Conservation (phyloP, 2,113 vertebrate species). For the Ivindomyrus marchei region DNA sequence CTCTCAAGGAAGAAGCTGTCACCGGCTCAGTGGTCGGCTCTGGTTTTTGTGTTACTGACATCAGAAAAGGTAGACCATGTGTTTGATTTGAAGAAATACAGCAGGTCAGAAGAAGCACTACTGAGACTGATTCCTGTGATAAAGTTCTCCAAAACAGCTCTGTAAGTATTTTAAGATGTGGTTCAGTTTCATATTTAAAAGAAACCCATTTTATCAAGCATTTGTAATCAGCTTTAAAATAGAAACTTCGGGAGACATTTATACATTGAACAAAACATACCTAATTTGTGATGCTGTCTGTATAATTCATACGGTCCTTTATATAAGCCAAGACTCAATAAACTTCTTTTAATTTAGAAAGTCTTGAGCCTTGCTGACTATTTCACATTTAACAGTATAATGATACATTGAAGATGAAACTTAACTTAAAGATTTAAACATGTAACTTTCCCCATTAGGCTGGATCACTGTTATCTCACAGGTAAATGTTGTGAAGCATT, state of each 20-base stretch:
- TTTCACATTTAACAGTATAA: neutral
- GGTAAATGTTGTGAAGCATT: neutral
- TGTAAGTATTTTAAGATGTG: neutral
- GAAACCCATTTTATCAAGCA: neutral
- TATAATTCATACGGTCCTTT: neutral
- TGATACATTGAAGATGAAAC: neutral
- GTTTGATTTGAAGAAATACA: conserved; percentile 12
- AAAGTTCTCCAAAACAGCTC: neutral
- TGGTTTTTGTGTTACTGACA: conserved; percentile 4
- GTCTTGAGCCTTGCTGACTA: neutral
- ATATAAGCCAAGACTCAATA: neutral
- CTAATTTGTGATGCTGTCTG: neutral
- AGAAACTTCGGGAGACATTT: too few relatives aligned
- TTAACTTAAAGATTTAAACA: neutral
- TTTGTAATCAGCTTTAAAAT: too few relatives aligned
- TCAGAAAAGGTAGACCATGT: neutral
- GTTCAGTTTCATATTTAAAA: neutral
- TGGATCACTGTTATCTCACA: neutral
- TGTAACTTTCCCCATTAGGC: neutral
- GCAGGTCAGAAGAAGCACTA: neutral
- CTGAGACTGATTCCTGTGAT: neutral
- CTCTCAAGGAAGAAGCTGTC: neutral
- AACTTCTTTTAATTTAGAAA: neutral
- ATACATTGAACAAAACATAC: too few relatives aligned
- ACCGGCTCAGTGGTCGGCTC: neutral